Base-by-base conservation (phyloP, 2,888 invertebrate species). In the Philereme transversata region DNA sequence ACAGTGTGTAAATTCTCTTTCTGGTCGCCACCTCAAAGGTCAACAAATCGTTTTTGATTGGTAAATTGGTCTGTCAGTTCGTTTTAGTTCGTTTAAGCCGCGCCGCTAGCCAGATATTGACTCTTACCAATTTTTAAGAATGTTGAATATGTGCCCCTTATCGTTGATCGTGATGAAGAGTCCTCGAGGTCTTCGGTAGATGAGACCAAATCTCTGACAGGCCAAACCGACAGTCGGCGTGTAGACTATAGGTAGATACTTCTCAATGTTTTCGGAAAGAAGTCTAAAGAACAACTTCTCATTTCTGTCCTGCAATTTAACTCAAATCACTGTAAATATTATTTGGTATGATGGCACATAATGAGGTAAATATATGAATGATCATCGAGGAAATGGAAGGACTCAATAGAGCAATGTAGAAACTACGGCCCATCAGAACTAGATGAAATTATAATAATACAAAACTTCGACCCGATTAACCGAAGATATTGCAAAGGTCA, bases 161-260 rank as follows among this genome's bases (percentile, higher is more conserved):
- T 99, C 99, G 78, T 99, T 97, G 76, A 98, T 97, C 4, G 99
- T 98, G 72, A 99, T 95, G 84, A 99, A 99, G 7, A 99, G 94
- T 63, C 99, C 99, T 78, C 98, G 95, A 0, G 99, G 99, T 81
- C 98, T 94, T 67, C 99, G 94, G 86, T 97, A 99, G 82, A 99
- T 97, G 67, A 98, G 95, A 48, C 99, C 99, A 81, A 99, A 99
- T 79, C 97, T 97, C 91, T 99, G 99, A 84, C 99, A 99, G 0
- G 99, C 99, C 80, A 97, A 93, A 0, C 99, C 99, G 11, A 99
- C 99, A 0, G 99, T 99, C 0, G 99, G 99, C 0, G 99, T 99
- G 86, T 99, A 99, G 11, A 99, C 98, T 76, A 99, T 98, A 0
- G 99, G 99, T 96, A 99, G 96, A 90, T 98, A 95, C 80, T 96